These are phyloP conservation scores for Heteromurus nitidus DNA, from an alignment of 2,888 invertebrate genomes.

Conservation along the genomic window DNA sequence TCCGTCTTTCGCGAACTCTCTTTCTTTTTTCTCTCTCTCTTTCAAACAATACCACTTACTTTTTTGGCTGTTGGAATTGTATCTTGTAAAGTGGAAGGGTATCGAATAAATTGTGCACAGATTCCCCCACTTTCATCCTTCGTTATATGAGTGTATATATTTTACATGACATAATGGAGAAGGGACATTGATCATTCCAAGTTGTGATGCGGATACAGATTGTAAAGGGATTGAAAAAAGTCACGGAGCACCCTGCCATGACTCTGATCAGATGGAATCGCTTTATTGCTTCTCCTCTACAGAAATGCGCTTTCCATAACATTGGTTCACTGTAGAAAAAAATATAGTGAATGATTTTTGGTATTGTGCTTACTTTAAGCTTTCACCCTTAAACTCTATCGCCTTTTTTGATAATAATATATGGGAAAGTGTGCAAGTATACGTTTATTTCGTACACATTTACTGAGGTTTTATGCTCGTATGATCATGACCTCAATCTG, in stretches of 20 bases:
- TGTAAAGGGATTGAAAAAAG: constrained; percentile 30
- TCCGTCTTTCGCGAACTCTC: too few species aligned
- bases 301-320: constrained; percentile 10
- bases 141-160: neutral
- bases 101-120: neutral
- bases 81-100: too few species aligned
- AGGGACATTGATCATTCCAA: constrained; percentile 41
- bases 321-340: constrained; percentile 2
- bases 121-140: neutral
- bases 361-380: neutral
- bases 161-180: neutral
- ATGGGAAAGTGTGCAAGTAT: neutral
- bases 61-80: too few species aligned
- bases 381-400: neutral
- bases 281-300: constrained; percentile 35
- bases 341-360: constrained; percentile 1
- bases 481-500: constrained; percentile 56
- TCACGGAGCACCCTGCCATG: constrained; percentile 30
- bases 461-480: constrained; percentile 26
- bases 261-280: constrained; percentile 22
- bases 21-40: too few species aligned
- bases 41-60: too few species aligned
- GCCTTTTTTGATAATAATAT: neutral
- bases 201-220: constrained; percentile 32
- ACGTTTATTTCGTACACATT: constrained; percentile 8